phyloP scores from a whole-genome alignment of 2,113 vertebrate species.

The Vanacampus margaritifer region DNA sequence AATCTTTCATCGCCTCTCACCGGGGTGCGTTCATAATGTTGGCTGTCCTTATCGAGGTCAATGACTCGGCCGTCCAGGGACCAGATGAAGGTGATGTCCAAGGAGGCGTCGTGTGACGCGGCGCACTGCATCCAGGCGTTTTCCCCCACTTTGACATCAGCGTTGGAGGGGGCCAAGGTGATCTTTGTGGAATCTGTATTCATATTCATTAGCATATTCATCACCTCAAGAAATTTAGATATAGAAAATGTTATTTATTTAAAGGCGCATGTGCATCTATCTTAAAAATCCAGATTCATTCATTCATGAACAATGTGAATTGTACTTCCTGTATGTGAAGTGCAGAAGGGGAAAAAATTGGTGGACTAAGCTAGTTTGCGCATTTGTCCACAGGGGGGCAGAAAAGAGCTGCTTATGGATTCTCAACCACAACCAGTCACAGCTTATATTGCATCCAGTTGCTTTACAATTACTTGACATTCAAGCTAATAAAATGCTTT shows the following conservation, averaged over 20 bases:
- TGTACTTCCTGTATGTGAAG: background rate
- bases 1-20: constrained; percentile 67
- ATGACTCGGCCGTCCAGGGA: constrained; percentile 84
- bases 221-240: no score
- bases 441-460: background rate
- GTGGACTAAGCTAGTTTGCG: constrained; percentile 10
- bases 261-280: no score
- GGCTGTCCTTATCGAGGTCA: constrained; percentile 82
- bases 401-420: constrained; percentile 39
- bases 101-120: constrained; percentile 81
- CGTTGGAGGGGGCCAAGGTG: constrained; percentile 84
- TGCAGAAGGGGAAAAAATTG: background rate
- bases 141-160: constrained; percentile 88
- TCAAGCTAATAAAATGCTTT: constrained; percentile 9
- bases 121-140: constrained; percentile 85
- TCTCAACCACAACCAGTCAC: constrained; percentile 4
- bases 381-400: constrained; percentile 64
- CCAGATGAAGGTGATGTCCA: constrained; percentile 96
- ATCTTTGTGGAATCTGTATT: constrained; percentile 89
- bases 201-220: no score
- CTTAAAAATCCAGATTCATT: background rate
- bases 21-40: constrained; percentile 82
- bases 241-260: no score
- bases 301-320: background rate
- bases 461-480: constrained; percentile 1